Evolutionary conservation across 2,888 invertebrate genomes (phyloP), one percentile per base, ranked within the genome.

Genomic region (Acanthosoma haemorrhoidale): DNA sequence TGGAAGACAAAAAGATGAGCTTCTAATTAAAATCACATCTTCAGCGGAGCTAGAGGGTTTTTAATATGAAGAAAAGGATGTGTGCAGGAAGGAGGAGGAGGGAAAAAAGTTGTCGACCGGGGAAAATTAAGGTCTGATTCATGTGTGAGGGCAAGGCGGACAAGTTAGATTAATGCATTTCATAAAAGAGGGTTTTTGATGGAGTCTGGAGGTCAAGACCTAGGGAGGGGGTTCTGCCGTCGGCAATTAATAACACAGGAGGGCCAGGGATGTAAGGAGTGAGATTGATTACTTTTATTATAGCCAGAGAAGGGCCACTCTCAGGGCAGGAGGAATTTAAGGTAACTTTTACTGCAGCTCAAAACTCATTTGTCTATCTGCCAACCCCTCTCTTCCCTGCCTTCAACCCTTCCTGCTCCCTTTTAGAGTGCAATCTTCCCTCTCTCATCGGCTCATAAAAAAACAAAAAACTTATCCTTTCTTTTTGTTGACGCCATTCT

Each of bases 201-300:
- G 60, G 51, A 67, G 67, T 60, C 36, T 21, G 0, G 21, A 51
- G 43, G 43, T 25, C 43, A 51, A 51, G 43, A n/a, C n/a, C n/a
- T n/a, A n/a, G n/a, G n/a, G n/a, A n/a, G 43, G 18, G 39, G 15
- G 67, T 25, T 15, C 15, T 43, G 63, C 21, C n/a, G 11, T 9
- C 31, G 4, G 64, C 67, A 60, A 70, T 70, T 70, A 70, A 70
- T 70, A 68, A 41, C 70, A 15, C n/a, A 29, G 21, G 38, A n/a
- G 9, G 39, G 29, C 9, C n/a, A 9, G 57, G 16, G 38, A 8
- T 16, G 15, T 2, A 15, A 8, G 9, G 25, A 25, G n/a, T 31
- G 69, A 70, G 70, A 70, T 70, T 70, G 70, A 70, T 70, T 60
- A 67, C 70, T 70, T 70, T 70, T 70, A 70, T 70, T 70, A 70